Evolutionary conservation across 2,797 vertebrate species (phyloP).

Genomic region (Trachops cirrhosus): DNA sequence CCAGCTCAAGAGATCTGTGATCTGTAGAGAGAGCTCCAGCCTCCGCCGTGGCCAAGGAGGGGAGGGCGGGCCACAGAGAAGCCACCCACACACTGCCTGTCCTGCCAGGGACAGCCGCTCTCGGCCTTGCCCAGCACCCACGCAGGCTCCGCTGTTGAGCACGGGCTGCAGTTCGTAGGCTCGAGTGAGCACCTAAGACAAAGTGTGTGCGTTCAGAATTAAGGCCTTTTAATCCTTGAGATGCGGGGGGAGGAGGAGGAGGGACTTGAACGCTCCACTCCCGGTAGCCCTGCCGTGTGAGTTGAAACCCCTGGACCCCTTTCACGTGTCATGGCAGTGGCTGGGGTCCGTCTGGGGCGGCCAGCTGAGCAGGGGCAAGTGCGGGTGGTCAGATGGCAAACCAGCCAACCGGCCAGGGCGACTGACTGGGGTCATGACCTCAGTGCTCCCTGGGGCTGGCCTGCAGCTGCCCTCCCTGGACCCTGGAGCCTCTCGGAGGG

Average conservation of each 20-base stretch:
- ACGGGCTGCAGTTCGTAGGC: neutral
- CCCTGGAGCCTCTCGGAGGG: neutral
- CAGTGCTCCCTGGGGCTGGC: neutral
- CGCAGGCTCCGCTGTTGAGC: neutral
- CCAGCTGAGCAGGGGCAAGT: neutral
- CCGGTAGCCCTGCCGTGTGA: neutral
- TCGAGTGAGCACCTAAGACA: neutral
- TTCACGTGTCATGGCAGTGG: neutral
- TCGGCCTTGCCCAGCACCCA: neutral
- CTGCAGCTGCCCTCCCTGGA: neutral
- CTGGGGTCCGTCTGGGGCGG: neutral
- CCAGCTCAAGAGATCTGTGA: neutral
- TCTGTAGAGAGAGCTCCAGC: neutral
- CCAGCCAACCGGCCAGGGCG: too few species aligned
- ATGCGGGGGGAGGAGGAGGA: neutral
- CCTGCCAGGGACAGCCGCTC: neutral
- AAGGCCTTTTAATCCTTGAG: constrained; percentile 28
- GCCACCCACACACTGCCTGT: neutral
- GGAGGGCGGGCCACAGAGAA: too few species aligned
- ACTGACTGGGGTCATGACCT: too few species aligned
- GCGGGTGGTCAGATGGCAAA: too few species aligned
- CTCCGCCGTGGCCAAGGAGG: neutral
- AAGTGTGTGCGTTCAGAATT: constrained; percentile 15
- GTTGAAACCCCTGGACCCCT: neutral
- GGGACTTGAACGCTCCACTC: neutral